Evolutionary conservation across 2,888 invertebrate species (phyloP).

Genomic region (Lepidocyrtoides sp.): DNA sequence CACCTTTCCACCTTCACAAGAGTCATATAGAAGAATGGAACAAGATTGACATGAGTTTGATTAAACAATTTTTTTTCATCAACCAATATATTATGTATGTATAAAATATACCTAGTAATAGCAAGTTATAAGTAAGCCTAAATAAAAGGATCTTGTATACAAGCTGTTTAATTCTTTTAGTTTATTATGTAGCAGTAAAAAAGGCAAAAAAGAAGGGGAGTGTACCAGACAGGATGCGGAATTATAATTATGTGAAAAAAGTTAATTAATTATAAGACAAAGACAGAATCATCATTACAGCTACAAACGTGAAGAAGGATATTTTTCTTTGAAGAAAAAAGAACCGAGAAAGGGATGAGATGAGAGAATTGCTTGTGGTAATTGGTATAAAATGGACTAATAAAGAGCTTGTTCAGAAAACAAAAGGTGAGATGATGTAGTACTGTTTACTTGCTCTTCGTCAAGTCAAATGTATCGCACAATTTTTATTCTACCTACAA

Average conservation of each 20-base stretch:
- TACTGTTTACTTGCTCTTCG: conserved; percentile 56
- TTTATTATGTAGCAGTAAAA: neutral
- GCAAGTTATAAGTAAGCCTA: too few relatives aligned
- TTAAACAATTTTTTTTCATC: conserved; percentile 45
- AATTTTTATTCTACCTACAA: too few relatives aligned
- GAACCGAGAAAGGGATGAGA: neutral
- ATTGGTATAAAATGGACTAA: conserved; percentile 62
- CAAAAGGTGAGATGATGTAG: conserved; percentile 55
- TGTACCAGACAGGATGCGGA: conserved; percentile 48
- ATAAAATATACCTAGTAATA: too few relatives aligned
- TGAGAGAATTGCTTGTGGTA: conserved; percentile 1
- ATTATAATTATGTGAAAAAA: conserved; percentile 70
- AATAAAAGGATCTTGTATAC: too few relatives aligned
- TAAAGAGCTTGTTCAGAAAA: conserved; percentile 60
- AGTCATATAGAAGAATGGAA: conserved; percentile 17
- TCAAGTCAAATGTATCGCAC: conserved; percentile 15
- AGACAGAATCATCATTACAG: conserved; percentile 19
- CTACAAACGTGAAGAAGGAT: neutral
- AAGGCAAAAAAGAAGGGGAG: conserved; percentile 46
- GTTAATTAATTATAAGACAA: conserved; percentile 71
- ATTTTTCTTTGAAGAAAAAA: neutral
- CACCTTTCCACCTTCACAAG: conserved; percentile 42
- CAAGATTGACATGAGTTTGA: conserved; percentile 58
- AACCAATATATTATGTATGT: neutral
- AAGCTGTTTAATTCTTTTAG: too few relatives aligned